phyloP scores from a whole-genome alignment of 2,797 vertebrate genomes.

The Labroides dimidiatus region DNA sequence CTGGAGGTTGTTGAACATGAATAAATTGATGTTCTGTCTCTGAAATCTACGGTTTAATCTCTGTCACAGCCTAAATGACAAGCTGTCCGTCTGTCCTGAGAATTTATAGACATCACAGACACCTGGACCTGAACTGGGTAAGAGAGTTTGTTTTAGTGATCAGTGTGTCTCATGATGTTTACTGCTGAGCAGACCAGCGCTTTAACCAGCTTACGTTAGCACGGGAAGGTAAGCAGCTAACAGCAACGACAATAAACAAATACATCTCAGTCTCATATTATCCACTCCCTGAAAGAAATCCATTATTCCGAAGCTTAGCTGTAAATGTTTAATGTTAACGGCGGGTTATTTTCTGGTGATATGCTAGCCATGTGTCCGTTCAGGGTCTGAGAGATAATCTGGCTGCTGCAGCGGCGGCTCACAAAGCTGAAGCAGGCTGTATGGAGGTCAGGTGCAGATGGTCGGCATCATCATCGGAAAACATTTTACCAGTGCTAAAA shows the following conservation, averaged over 20 bases:
- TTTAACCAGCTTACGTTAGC: constrained; percentile 6
- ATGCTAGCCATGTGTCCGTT: no score
- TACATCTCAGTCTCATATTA: fast-evolving
- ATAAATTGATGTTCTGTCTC: constrained; percentile 1
- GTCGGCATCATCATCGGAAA: no score
- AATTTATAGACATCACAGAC: constrained; percentile 3
- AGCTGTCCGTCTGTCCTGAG: not conserved
- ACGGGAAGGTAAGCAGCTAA: constrained; percentile 6
- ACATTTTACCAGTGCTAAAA: no score
- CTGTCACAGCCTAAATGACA: not conserved
- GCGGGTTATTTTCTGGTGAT: no score
- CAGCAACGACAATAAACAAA: constrained; percentile 5
- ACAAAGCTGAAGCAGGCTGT: no score
- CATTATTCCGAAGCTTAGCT: no score
- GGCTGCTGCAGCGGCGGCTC: no score
- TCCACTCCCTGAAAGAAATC: no score
- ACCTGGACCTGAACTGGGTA: constrained; percentile 32
- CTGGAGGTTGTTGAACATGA: constrained; percentile 43
- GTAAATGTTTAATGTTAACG: no score
- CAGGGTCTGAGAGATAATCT: no score
- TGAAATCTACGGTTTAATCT: constrained; percentile 21
- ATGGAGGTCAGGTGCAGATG: no score
- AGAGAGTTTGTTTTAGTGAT: constrained; percentile 4
- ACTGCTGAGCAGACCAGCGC: constrained; percentile 5
- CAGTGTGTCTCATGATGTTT: constrained; percentile 18